These are phyloP conservation scores for Sitta europaea DNA, from an alignment of 2,113 vertebrate species.

Conservation along the genomic window DNA sequence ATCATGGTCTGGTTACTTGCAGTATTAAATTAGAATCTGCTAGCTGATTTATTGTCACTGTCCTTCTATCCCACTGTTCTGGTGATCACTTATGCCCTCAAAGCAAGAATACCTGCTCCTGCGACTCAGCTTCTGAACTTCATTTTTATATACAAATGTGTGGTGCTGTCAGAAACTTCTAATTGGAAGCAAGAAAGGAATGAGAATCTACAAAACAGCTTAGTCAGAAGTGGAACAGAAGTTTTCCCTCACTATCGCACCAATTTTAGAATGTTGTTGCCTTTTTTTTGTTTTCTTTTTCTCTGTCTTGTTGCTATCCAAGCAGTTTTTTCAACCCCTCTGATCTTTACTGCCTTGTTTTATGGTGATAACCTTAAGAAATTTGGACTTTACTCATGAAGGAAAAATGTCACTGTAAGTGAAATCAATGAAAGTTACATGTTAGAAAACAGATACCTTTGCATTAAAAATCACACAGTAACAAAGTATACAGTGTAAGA, in stretches of 20 bases:
- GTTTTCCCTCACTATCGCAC: background rate
- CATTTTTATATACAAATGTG: background rate
- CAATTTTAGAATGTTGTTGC: background rate
- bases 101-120: background rate
- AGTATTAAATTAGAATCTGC: background rate
- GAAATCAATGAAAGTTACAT: background rate
- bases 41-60: background rate
- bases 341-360: background rate
- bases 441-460: background rate
- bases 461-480: background rate
- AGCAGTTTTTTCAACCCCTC: background rate
- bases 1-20: background rate
- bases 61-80: background rate
- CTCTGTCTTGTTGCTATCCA: background rate
- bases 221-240: background rate
- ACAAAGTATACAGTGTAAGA: background rate
- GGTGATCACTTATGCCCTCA: background rate
- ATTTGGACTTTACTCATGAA: background rate
- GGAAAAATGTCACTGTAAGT: background rate
- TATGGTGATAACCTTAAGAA: background rate
- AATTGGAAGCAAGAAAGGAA: background rate
- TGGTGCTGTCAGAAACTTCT: background rate
- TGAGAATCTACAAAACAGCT: background rate
- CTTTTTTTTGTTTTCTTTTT: background rate
- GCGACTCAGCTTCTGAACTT: background rate